Conservation (phyloP, 2,888 invertebrate genomes). For the Amblyteles armatorius region DNA sequence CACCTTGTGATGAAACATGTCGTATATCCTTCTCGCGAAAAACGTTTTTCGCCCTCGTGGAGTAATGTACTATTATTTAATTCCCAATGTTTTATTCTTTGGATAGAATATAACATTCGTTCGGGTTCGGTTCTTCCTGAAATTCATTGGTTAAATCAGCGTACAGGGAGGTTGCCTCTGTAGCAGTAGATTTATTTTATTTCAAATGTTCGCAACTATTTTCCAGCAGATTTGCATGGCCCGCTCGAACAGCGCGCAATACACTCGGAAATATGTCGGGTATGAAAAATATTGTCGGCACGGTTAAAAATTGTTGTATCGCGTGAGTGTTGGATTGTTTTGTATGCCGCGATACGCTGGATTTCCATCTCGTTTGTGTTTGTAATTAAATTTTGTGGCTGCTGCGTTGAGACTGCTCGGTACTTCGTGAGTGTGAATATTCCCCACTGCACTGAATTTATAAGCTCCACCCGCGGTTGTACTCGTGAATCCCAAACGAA, state of each 20-base stretch:
- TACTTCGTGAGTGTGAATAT: slow-evolving; percentile 18
- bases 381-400: slow-evolving; percentile 38
- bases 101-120: background rate
- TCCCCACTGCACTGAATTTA: slow-evolving; percentile 31
- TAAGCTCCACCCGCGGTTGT: slow-evolving; percentile 1
- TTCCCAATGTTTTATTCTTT: too few relatives aligned
- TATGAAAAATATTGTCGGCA: background rate
- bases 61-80: too few relatives aligned
- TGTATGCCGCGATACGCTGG: background rate
- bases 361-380: background rate
- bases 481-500: background rate
- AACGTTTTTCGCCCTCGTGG: too few relatives aligned
- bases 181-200: background rate
- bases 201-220: background rate
- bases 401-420: background rate
- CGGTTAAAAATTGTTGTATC: slow-evolving; percentile 7
- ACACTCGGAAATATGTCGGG: background rate
- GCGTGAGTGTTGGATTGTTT: slow-evolving; percentile 13
- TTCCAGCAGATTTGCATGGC: background rate
- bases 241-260: background rate
- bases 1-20: too few relatives aligned
- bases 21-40: too few relatives aligned
- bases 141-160: too few relatives aligned
- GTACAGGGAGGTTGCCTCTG: background rate
- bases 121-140: too few relatives aligned